phyloP scores from a whole-genome alignment of 2,113 vertebrate genomes.

The Cisticola juncidis region DNA sequence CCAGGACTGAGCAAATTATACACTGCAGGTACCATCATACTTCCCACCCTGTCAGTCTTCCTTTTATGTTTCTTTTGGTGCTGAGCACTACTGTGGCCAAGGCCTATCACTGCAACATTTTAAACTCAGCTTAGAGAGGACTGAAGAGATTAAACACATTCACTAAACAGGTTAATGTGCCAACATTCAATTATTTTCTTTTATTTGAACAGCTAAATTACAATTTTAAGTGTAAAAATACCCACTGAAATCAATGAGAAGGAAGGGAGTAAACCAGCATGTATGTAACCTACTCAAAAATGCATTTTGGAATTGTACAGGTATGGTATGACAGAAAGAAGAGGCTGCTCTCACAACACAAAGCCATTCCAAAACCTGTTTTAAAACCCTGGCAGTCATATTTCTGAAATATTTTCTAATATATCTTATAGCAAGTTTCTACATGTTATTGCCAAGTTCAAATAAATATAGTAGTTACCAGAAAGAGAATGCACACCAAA shows the following conservation, averaged over 20 bases:
- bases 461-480: not conserved
- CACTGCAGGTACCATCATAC: not conserved
- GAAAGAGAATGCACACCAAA: not conserved
- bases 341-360: not conserved
- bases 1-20: not conserved
- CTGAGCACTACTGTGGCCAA: not conserved
- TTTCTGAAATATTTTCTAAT: not conserved
- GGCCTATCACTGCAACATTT: fast-evolving
- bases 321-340: not conserved
- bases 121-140: not conserved
- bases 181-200: not conserved
- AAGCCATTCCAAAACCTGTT: not conserved
- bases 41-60: not conserved
- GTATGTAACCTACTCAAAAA: not conserved
- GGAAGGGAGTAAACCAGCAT: not conserved
- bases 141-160: not conserved
- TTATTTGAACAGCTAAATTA: not conserved
- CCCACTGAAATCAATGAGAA: not conserved
- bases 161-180: not conserved
- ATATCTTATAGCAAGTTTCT: not conserved
- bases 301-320: not conserved
- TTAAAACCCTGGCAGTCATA: not conserved
- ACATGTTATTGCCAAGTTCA: not conserved
- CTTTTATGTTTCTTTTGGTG: not conserved
- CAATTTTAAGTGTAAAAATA: not conserved